Evolutionary conservation across 2,888 invertebrate genomes (phyloP).

Genomic region (Aplocera efformata): DNA sequence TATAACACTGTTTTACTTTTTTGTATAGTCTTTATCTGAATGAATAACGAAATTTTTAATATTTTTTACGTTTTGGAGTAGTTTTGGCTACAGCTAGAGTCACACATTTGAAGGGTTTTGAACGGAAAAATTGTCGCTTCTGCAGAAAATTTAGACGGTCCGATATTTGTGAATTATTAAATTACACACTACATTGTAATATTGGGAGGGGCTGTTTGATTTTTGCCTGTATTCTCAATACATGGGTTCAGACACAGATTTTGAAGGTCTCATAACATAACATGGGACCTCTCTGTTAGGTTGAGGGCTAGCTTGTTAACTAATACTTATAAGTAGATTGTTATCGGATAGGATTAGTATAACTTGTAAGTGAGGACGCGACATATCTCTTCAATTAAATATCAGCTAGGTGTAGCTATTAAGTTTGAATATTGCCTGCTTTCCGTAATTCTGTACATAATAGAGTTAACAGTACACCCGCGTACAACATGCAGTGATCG

Average conservation of each 20-base stretch:
- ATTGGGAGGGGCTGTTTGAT: too few species aligned
- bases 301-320: slow-evolving; percentile 36
- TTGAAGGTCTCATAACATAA: too few species aligned
- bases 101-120: too few species aligned
- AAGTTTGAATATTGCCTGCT: slow-evolving; percentile 11
- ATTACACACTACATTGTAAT: too few species aligned
- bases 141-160: too few species aligned
- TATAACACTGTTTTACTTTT: slow-evolving; percentile 16
- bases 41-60: slow-evolving; percentile 26
- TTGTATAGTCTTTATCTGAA: slow-evolving; percentile 27
- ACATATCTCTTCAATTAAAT: slow-evolving; percentile 48
- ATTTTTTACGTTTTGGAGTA: too few species aligned
- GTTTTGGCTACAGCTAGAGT: slow-evolving; percentile 35
- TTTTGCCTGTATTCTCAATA: too few species aligned
- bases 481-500: too few species aligned
- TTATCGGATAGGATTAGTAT: slow-evolving; percentile 38
- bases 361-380: slow-evolving; percentile 36
- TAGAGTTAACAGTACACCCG: not conserved
- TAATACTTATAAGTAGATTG: slow-evolving; percentile 37
- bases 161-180: too few species aligned
- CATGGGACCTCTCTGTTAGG: slow-evolving; percentile 10
- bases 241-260: slow-evolving; percentile 5
- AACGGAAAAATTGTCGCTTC: too few species aligned
- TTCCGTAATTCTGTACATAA: not conserved
- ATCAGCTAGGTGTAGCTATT: slow-evolving; percentile 14